Evolutionary conservation across 2,888 invertebrate genomes (phyloP).

Genomic region (Lobophora halterata): DNA sequence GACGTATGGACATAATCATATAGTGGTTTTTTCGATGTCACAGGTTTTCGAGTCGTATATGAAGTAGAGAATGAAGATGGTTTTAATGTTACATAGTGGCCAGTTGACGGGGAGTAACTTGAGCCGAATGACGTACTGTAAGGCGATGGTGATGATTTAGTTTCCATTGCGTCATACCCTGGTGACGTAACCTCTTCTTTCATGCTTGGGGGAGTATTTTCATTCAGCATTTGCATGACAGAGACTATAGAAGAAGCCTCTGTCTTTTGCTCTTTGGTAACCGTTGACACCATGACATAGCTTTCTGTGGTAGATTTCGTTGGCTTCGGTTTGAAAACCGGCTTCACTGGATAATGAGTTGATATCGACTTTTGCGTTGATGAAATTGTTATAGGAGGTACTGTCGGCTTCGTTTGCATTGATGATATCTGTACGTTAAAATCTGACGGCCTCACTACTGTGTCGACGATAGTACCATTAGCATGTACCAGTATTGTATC

Average conservation of each 20-base stretch:
- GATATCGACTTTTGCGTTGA: conserved; percentile 57
- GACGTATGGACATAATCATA: conserved; percentile 53
- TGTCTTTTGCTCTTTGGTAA: conserved; percentile 71
- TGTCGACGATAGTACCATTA: conserved; percentile 79
- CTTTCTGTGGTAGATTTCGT: conserved; percentile 62
- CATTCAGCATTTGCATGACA: conserved; percentile 84
- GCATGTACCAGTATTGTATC: conserved; percentile 83
- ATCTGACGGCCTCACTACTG: conserved; percentile 74
- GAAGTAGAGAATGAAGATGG: conserved; percentile 51
- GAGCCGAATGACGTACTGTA: conserved; percentile 45
- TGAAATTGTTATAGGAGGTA: conserved; percentile 51
- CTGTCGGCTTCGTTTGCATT: conserved; percentile 73
- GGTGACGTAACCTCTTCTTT: conserved; percentile 61
- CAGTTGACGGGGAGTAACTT: conserved; percentile 42
- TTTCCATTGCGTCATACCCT: conserved; percentile 54
- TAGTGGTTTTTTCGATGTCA: conserved; percentile 11
- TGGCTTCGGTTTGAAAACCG: conserved; percentile 80
- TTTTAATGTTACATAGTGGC: conserved; percentile 66
- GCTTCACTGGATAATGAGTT: conserved; percentile 72
- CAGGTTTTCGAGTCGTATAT: conserved; percentile 41
- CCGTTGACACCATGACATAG: conserved; percentile 80
- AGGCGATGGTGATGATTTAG: conserved; percentile 64
- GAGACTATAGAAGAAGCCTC: conserved; percentile 75
- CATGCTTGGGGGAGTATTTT: conserved; percentile 65
- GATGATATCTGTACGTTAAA: conserved; percentile 72